A percentile compares a stretch with the other conserved stretches of the same genome.
These are phyloP conservation scores for Catajapyx aquilonaris DNA, from an alignment of 1,140 invertebrate species.

Conservation along the genomic window DNA sequence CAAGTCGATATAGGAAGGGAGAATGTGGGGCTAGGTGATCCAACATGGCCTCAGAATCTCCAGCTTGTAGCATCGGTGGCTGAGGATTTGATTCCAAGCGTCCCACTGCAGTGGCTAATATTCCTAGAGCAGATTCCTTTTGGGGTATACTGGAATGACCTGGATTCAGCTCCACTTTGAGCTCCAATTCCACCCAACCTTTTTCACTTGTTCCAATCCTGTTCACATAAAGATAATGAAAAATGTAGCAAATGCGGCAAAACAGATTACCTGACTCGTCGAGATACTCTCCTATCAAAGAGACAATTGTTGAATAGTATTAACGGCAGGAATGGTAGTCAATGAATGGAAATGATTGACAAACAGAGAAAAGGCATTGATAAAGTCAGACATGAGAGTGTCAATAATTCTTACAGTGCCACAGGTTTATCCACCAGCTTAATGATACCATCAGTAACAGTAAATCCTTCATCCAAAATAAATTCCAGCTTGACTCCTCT, in stretches of 20 bases:
- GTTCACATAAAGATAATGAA: too few species aligned
- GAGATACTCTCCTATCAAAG: too few species aligned
- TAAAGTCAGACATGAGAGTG: too few species aligned
- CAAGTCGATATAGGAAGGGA: slow-evolving; percentile 18
- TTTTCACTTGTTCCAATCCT: not conserved
- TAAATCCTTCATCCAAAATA: slow-evolving; percentile 28
- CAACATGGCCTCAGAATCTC: not conserved
- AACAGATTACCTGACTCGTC: too few species aligned
- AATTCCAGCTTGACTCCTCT: slow-evolving; percentile 20
- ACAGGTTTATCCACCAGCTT: slow-evolving; percentile 20
- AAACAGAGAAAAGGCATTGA: too few species aligned
- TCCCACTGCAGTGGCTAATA: not conserved
- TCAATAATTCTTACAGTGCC: slow-evolving; percentile 25
- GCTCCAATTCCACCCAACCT: not conserved
- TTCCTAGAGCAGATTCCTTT: not conserved
- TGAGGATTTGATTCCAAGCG: not conserved
- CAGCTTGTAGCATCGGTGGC: not conserved
- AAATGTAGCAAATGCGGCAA: too few species aligned
- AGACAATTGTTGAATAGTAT: too few species aligned
- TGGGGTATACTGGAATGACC: not conserved
- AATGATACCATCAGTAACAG: slow-evolving; percentile 20
- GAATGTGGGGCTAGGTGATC: slow-evolving; percentile 16
- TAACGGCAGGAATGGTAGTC: too few species aligned
- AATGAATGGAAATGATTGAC: too few species aligned
- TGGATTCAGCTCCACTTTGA: not conserved